Evolutionary conservation across 1,140 invertebrate genomes (phyloP), one percentile per base, ranked within the genome.

Genomic region (Sinonovacula constricta): DNA sequence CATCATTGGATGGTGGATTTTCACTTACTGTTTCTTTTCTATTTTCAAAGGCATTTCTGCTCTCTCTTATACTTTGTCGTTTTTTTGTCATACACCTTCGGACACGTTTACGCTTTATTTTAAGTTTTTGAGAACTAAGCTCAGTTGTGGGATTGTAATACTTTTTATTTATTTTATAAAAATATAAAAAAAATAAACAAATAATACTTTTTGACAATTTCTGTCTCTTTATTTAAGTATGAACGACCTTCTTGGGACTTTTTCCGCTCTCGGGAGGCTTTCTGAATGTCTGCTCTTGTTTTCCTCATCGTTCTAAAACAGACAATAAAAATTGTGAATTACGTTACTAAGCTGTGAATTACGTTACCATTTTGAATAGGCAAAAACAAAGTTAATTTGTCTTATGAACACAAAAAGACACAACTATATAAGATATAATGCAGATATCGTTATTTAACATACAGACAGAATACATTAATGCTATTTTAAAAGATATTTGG

Each of bases 221-320:
- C n/a, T n/a, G n/a, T n/a, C n/a, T n/a, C n/a, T n/a, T n/a, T n/a
- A n/a, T n/a, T n/a, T n/a, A n/a, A n/a, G n/a, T n/a, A n/a, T n/a
- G n/a, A n/a, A n/a, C n/a, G n/a, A 3, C 66, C 66, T 14, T 67
- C 65, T 49, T 67, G 39, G 12, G 14, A 12, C 22, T 31, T 69
- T 28, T 69, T 69, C 28, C 66, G 5, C 39, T 54, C 45, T 31
- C 66, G 3, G 28, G 51, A 69, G 18, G 4, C 49, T 30, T 12
- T 54, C 28, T 69, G 66, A 5, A 69, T 54, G 15, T 69, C 66
- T 15, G 66, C 66, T 18, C 68, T 7, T 26, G 4, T 59, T 31
- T 57, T 71, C 5, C 54, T 54, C 51, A 59, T 71, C 30, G 12
- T 2, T 36, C 45, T 54, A 49, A 75, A 51, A 54, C 30, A 66